These are phyloP conservation scores for Rotaria socialis DNA, from an alignment of 2,888 invertebrate genomes.

Conservation along the genomic window DNA sequence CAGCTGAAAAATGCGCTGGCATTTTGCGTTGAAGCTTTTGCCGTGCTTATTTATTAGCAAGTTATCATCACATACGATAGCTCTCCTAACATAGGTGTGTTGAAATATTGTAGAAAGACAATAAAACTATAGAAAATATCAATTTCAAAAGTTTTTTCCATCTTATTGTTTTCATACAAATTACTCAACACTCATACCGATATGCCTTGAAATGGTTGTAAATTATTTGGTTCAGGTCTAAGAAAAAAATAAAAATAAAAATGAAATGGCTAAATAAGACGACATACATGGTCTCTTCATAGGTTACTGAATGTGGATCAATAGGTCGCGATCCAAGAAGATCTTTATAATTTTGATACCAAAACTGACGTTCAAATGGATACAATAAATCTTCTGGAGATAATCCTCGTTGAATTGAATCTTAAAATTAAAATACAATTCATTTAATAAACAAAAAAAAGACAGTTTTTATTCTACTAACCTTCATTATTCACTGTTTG, in stretches of 20 bases:
- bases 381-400: constrained; percentile 24
- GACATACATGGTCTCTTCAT: neutral
- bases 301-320: constrained; percentile 32
- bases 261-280: neutral
- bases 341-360: constrained; percentile 36
- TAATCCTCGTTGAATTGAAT: constrained; percentile 10
- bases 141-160: no score
- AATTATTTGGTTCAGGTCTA: neutral
- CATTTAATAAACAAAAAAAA: neutral
- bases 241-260: neutral
- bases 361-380: constrained; percentile 20
- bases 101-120: no score
- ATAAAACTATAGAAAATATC: no score
- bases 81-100: no score
- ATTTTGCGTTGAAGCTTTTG: no score
- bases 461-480: neutral
- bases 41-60: no score
- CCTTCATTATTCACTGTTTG: neutral
- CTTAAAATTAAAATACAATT: neutral
- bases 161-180: no score
- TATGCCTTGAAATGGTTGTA: neutral
- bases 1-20: no score
- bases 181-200: neutral
- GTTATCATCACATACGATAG: no score
- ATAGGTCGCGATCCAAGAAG: neutral